Evolutionary conservation across 1,140 invertebrate genomes (phyloP).

Genomic region (Lepidurus apus): DNA sequence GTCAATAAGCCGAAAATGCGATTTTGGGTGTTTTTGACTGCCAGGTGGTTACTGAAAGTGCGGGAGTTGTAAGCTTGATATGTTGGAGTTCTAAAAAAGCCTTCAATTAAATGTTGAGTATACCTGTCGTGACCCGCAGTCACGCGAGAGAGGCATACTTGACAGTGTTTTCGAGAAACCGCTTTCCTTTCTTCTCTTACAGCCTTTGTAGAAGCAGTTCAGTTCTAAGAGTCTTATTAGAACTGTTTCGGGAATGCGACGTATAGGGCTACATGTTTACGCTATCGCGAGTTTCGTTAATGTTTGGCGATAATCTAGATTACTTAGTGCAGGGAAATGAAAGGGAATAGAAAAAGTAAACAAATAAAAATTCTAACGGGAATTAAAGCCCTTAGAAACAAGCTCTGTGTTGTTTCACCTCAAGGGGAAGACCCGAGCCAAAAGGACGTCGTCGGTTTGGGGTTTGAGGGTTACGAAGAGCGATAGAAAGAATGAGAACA

Average conservation of each 20-base stretch:
- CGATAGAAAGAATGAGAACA: neutral
- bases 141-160: constrained; percentile 15
- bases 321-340: neutral
- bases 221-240: neutral
- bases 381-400: neutral
- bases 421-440: neutral
- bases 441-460: constrained; percentile 1
- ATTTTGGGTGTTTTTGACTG: neutral
- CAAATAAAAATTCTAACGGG: neutral
- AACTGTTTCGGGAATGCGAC: neutral
- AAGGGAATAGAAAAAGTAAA: neutral
- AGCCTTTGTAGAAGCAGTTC: neutral
- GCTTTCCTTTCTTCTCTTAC: neutral
- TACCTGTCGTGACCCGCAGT: constrained; percentile 2
- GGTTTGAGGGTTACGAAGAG: neutral
- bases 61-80: neutral
- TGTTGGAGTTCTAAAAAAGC: neutral
- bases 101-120: constrained; percentile 19
- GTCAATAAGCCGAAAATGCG: neutral
- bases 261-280: neutral
- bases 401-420: neutral
- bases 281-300: neutral
- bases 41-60: constrained; percentile 8
- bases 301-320: neutral
- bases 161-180: constrained; percentile 3